Evolutionary conservation across 2,797 vertebrate species (phyloP).

Genomic region (Moxostoma hubbsi): DNA sequence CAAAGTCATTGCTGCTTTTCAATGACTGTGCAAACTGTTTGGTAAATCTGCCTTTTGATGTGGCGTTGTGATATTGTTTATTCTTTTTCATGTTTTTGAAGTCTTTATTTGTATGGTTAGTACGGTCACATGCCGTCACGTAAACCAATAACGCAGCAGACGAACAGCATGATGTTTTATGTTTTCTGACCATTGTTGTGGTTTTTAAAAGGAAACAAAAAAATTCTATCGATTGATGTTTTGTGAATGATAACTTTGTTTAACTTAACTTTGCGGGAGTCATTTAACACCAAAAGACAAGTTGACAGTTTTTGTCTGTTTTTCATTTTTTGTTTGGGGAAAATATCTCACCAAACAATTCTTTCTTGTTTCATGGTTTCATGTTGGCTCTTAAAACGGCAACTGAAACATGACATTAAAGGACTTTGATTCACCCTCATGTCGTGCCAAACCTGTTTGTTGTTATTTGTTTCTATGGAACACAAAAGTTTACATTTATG

Average conservation of each 20-base stretch:
- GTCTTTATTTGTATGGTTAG: neutral
- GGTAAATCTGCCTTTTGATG: constrained; percentile 19
- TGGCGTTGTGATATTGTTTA: constrained; percentile 6
- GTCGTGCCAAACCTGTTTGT: too few relatives aligned
- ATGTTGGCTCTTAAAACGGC: neutral
- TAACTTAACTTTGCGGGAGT: neutral
- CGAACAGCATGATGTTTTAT: constrained; percentile 11
- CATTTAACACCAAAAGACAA: neutral
- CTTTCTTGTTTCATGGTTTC: neutral
- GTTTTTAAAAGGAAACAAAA: neutral
- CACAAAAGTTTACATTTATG: too few relatives aligned
- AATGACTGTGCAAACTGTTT: neutral
- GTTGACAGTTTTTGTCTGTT: neutral
- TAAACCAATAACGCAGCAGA: neutral
- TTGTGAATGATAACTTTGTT: neutral
- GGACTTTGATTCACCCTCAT: too few relatives aligned
- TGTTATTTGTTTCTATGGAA: too few relatives aligned
- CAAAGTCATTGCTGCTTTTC: neutral
- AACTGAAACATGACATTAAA: neutral
- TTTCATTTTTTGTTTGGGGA: neutral
- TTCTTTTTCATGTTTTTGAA: constrained; percentile 6
- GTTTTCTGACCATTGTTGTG: constrained; percentile 22
- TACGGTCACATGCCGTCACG: neutral
- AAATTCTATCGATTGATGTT: constrained; percentile 5
- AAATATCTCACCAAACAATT: neutral